Percentiles rank a stretch among this genome's conserved stretches.
Evolutionary conservation across 2,797 vertebrate species (phyloP).

Genomic region (Eleutherodactylus coqui): DNA sequence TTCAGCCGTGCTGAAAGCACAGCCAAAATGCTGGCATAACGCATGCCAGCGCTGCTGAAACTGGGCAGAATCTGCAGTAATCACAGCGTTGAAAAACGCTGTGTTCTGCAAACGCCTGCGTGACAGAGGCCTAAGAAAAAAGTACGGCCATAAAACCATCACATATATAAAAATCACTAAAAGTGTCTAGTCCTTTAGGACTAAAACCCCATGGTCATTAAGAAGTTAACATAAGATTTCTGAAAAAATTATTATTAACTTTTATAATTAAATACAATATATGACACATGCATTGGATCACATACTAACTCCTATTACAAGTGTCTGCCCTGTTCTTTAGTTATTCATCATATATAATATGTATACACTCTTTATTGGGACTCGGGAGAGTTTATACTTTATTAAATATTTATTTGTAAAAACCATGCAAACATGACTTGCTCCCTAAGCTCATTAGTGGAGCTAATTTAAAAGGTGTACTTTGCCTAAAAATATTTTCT

Average conservation of each 20-base stretch:
- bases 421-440: not conserved
- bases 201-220: too few species aligned
- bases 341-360: constrained; percentile 18
- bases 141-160: too few species aligned
- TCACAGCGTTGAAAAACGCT: too few species aligned
- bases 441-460: not conserved
- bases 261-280: not conserved
- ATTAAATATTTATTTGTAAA: constrained; percentile 14
- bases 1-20: too few species aligned
- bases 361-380: not conserved
- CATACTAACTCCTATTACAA: not conserved
- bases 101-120: too few species aligned
- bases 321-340: not conserved
- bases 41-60: too few species aligned
- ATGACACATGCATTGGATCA: not conserved
- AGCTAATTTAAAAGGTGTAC: not conserved
- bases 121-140: too few species aligned
- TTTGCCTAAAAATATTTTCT: not conserved
- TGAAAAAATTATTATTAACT: not conserved
- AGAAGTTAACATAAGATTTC: not conserved
- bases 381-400: not conserved
- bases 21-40: too few species aligned
- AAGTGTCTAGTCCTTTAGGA: too few species aligned
- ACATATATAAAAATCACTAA: too few species aligned
- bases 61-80: too few species aligned